Base-by-base conservation (phyloP, 2,113 vertebrate species). In the Leptodactylus fuscus region DNA sequence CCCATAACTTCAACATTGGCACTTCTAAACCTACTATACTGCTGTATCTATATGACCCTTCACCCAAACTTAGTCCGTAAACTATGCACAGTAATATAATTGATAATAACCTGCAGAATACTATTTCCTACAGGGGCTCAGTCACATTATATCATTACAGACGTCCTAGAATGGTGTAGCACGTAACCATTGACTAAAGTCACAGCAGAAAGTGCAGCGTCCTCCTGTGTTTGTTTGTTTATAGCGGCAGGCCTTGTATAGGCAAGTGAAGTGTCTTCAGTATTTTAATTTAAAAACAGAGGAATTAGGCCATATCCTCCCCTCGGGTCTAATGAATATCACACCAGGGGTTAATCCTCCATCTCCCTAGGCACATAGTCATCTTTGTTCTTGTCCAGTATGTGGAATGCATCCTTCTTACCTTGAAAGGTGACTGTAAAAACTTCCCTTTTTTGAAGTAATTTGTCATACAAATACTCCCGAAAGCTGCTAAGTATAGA, bases 391-490 rank as follows among this genome's bases (percentile, higher is more conserved):
- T 85, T 55, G 18, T 60, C 32, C 36, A 32, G 48, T 70, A 76
- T 80, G 62, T 71, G 75, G 75, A 79, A 85, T 85, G 60, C 34
- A 79, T 62, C 70, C 58, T 83, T 71, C 46, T 44, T 76, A 75
- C 83, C 62, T 85, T 79, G 60, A 85, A 85, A 78, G 75, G 34
- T 78, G 75, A 85, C 60, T 41, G 34, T 79, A 70, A 85, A 85
- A 79, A 69, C 75, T 79, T 70, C 41, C 62, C 27, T 76, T 58
- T 49, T 79, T 70, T 48, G 34, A 79, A 85, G 75, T 38, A 79
- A 85, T 85, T 79, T 79, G 75, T 85, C 32, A 85, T 85, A 79
- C 83, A 85, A 71, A 79, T 85, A 48, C 62, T 80, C 32, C 20
- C 6, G 10, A 83, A 76, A 80, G 75, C 83, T 79, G 74, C 36